phyloP scores from a whole-genome alignment of 2,113 vertebrate genomes.

The Tringa solitaria region DNA sequence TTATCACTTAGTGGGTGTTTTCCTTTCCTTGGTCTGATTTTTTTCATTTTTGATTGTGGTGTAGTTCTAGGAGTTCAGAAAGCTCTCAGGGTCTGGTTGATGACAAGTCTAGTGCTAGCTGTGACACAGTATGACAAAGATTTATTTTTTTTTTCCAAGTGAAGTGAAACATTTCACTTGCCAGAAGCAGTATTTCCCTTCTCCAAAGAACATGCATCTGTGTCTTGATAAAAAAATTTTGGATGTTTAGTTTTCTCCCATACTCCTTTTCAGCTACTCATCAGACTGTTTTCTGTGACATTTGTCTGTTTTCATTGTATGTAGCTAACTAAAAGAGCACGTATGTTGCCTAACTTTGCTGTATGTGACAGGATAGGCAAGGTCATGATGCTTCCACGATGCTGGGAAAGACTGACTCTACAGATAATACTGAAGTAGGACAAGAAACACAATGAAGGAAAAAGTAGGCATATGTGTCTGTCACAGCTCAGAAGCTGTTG shows the following conservation, averaged over 20 bases:
- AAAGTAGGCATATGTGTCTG: neutral
- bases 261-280: neutral
- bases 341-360: neutral
- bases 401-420: neutral
- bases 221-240: neutral
- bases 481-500: neutral
- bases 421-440: neutral
- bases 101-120: neutral
- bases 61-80: neutral
- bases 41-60: neutral
- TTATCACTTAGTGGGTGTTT: neutral
- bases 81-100: neutral
- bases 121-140: neutral
- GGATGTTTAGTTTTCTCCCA: neutral
- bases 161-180: neutral
- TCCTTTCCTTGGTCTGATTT: neutral
- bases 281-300: neutral
- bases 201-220: neutral
- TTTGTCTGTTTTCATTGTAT: neutral
- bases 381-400: neutral
- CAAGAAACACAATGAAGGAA: neutral
- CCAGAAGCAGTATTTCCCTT: neutral
- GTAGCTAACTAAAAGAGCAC: neutral
- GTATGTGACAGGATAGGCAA: neutral
- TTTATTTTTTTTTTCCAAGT: neutral